Conservation (phyloP, 1,140 invertebrate genomes). For the Solenopsis fugax region DNA sequence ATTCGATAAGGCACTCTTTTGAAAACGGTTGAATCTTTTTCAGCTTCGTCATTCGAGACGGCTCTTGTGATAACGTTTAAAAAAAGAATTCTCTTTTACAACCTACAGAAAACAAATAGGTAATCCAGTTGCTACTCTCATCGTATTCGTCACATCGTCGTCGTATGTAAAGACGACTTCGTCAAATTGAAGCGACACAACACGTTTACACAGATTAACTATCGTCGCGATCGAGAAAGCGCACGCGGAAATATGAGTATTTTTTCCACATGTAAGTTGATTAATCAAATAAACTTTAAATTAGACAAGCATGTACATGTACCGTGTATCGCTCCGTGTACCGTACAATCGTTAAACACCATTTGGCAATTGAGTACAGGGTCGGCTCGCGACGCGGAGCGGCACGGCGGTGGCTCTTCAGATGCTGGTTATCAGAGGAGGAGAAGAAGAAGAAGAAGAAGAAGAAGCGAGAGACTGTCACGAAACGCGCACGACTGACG, state of each 20-base stretch:
- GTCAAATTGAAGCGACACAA: background rate
- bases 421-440: no score
- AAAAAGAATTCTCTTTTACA: background rate
- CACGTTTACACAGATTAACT: background rate
- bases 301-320: background rate
- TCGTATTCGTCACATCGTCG: background rate
- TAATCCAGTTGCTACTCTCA: background rate
- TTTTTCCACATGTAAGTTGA: background rate
- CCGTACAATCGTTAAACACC: conserved; percentile 35
- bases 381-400: background rate
- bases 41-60: background rate
- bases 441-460: no score
- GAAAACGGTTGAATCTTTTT: background rate
- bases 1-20: background rate
- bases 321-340: background rate
- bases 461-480: background rate
- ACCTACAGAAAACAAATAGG: background rate
- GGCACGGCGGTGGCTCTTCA: background rate
- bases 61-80: conserved; percentile 31
- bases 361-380: conserved; percentile 58
- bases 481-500: background rate
- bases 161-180: background rate
- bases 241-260: background rate
- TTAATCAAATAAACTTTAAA: background rate
- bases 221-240: background rate